These are phyloP conservation scores for Aphaenogaster floridana DNA, from an alignment of 1,140 invertebrate genomes.

Conservation along the genomic window DNA sequence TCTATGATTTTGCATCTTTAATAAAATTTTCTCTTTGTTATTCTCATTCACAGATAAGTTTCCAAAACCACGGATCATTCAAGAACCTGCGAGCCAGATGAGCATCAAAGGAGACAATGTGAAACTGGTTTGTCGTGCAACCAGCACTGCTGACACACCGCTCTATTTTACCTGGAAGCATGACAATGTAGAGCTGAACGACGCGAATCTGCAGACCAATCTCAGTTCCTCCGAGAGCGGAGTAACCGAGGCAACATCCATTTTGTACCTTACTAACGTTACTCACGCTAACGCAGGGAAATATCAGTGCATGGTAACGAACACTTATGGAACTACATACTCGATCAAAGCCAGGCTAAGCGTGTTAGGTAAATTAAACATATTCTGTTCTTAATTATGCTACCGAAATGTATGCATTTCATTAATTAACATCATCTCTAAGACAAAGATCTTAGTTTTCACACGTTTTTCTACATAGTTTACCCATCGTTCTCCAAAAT, in stretches of 20 bases:
- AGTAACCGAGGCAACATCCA: conserved; percentile 89
- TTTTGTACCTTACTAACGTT: conserved; percentile 91
- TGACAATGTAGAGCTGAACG: conserved; percentile 92
- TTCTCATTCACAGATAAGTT: conserved; percentile 88
- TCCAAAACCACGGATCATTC: conserved; percentile 94
- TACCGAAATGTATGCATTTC: not conserved
- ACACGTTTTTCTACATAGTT: conserved; percentile 86
- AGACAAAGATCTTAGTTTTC: not conserved
- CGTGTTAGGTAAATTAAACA: conserved; percentile 90
- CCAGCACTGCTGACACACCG: conserved; percentile 88
- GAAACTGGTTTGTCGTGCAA: conserved; percentile 93
- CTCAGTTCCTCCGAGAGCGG: conserved; percentile 83
- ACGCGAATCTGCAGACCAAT: conserved; percentile 79
- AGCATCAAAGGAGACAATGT: conserved; percentile 95
- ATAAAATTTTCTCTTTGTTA: conserved; percentile 29
- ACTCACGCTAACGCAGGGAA: conserved; percentile 93
- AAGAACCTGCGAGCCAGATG: conserved; percentile 93
- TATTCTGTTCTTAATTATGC: not conserved
- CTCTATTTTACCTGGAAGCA: conserved; percentile 95
- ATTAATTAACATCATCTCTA: not conserved
- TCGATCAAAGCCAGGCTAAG: conserved; percentile 95
- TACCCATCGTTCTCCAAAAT: conserved; percentile 95
- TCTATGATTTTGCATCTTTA: conserved; percentile 55
- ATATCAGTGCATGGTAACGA: conserved; percentile 97
- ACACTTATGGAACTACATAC: conserved; percentile 96